Conservation (phyloP, 2,113 vertebrate species). For the Oncorhynchus gorbuscha region DNA sequence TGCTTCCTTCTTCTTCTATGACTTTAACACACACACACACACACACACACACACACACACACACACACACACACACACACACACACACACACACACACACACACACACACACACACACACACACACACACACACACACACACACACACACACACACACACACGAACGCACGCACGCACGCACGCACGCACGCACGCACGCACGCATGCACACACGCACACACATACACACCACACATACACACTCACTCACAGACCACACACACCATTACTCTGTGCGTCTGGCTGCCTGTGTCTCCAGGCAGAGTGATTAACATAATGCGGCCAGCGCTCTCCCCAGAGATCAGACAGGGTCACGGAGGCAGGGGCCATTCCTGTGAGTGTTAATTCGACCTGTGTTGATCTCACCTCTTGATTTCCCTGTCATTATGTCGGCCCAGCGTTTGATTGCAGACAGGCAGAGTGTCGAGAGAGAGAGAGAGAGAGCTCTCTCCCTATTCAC, state of each 20-base stretch:
- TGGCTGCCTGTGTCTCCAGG: constrained; percentile 4
- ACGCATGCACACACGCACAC: neutral
- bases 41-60: constrained; percentile 20
- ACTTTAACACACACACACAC: constrained; percentile 36
- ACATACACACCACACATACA: constrained; percentile 16
- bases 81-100: constrained; percentile 28
- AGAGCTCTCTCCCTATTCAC: neutral
- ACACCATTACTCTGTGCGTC: constrained; percentile 6
- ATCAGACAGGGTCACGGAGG: constrained; percentile 82
- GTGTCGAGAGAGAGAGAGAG: constrained; percentile 45
- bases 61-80: constrained; percentile 34
- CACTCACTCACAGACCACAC: constrained; percentile 32
- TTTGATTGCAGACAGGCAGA: constrained; percentile 62
- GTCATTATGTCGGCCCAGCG: constrained; percentile 78
- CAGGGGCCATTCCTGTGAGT: constrained; percentile 82
- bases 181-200: constrained; percentile 28
- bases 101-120: constrained; percentile 26
- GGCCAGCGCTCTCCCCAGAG: constrained; percentile 67
- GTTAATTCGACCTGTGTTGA: constrained; percentile 87
- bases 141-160: constrained; percentile 12
- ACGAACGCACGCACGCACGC: constrained; percentile 11
- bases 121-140: constrained; percentile 7
- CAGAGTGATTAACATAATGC: constrained; percentile 86
- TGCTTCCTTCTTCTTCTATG: constrained; percentile 29
- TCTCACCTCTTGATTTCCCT: constrained; percentile 85